Evolutionary conservation across 2,888 invertebrate species (phyloP).

Genomic region (Muschampia plurimacula): DNA sequence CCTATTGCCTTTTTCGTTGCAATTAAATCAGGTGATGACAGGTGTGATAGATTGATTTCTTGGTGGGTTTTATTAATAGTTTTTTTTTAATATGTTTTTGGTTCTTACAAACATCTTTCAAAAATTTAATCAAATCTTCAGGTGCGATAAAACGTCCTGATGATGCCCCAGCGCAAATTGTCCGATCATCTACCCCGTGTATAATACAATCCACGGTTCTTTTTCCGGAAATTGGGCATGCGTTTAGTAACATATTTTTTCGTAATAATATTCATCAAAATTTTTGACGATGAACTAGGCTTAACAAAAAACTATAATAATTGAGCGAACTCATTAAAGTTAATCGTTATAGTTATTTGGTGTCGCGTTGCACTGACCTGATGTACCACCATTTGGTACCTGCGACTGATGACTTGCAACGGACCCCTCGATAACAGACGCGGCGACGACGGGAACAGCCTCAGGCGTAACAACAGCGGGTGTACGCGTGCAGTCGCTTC

Average conservation of each 20-base stretch:
- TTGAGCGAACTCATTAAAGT: neutral
- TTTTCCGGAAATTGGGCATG: neutral
- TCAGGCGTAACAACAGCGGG: neutral
- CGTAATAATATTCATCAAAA: neutral
- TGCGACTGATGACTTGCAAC: neutral
- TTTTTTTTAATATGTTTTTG: conserved; percentile 16
- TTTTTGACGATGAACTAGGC: neutral
- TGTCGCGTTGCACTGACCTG: neutral
- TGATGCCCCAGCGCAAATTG: neutral
- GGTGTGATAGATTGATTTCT: neutral
- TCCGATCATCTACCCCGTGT: neutral
- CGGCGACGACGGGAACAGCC: neutral
- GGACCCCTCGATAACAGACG: neutral
- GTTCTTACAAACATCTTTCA: conserved; percentile 5
- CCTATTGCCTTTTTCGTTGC: neutral
- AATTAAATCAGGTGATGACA: neutral
- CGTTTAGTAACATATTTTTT: neutral
- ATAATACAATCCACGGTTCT: neutral
- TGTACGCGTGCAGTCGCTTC: neutral
- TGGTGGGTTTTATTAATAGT: neutral
- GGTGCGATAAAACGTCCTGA: neutral
- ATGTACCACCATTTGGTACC: neutral
- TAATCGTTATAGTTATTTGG: neutral
- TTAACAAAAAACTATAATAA: neutral
- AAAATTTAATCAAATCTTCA: conserved; percentile 4